A percentile compares a stretch with the other conserved stretches of the same genome.
phyloP scores from a whole-genome alignment of 2,113 vertebrate genomes.

The Myotis davidii region DNA sequence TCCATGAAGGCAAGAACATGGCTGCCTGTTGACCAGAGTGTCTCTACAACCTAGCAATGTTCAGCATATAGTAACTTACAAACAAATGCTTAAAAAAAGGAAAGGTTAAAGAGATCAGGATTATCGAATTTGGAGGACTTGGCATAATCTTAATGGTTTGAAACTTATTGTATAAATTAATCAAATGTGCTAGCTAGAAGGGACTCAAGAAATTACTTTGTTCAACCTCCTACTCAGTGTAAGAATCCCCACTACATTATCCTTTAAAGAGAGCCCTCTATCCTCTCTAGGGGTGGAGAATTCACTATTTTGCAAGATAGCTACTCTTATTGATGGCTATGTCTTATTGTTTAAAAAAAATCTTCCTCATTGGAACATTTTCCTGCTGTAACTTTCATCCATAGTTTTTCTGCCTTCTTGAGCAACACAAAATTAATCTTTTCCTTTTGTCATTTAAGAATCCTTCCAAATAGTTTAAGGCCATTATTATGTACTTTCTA shows the following conservation, averaged over 20 bases:
- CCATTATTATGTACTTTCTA: constrained; percentile 9
- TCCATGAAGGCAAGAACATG: not conserved
- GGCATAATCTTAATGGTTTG: not conserved
- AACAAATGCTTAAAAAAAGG: not conserved
- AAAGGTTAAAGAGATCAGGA: not conserved
- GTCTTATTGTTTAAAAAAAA: not conserved
- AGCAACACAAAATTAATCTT: constrained; percentile 7
- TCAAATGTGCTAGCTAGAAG: not conserved
- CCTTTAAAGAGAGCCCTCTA: not conserved
- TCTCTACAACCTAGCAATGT: not conserved
- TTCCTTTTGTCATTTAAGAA: not conserved
- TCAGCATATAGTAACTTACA: not conserved
- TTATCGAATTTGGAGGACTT: not conserved
- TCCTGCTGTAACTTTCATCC: not conserved
- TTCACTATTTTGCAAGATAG: not conserved
- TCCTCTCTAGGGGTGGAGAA: not conserved
- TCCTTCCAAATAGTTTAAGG: not conserved
- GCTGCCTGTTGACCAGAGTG: not conserved
- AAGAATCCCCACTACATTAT: not conserved
- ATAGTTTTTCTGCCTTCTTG: not conserved
- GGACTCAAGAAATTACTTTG: constrained; percentile 27
- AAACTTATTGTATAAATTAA: constrained; percentile 11
- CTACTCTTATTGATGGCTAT: not conserved
- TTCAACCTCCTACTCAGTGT: not conserved
- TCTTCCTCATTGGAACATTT: not conserved